Conservation (phyloP, 2,888 invertebrate species). For the Lagria hirta region DNA sequence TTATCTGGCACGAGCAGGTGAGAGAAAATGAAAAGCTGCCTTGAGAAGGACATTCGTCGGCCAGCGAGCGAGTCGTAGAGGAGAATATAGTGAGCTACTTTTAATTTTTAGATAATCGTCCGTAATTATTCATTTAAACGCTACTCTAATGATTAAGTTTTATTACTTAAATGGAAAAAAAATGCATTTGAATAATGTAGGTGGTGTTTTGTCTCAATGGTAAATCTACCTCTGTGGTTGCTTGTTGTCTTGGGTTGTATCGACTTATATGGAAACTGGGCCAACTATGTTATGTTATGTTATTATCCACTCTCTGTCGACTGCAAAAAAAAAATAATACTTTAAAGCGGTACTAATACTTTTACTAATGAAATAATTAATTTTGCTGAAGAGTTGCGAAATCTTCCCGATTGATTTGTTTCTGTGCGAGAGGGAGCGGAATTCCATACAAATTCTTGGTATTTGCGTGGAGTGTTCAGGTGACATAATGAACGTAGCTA, state of each 20-base stretch:
- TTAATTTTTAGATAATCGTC: constrained; percentile 1
- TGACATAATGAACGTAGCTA: constrained; percentile 2
- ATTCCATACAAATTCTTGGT: constrained; percentile 8
- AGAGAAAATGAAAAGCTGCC: constrained; percentile 26
- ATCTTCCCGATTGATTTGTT: constrained; percentile 7
- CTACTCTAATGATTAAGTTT: constrained; percentile 2
- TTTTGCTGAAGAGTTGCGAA: constrained; percentile 13
- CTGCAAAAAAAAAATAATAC: constrained; percentile 22
- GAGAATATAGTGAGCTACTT: constrained; percentile 3
- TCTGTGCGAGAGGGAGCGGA: no score
- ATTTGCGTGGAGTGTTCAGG: background rate
- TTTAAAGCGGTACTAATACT: constrained; percentile 18
- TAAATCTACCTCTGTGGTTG: no score
- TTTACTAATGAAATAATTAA: constrained; percentile 23
- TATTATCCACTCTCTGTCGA: constrained; percentile 22
- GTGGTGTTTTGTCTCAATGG: constrained; percentile 11
- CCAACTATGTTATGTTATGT: constrained; percentile 26
- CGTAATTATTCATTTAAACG: background rate
- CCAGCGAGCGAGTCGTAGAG: constrained; percentile 2
- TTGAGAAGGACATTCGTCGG: constrained; percentile 28
- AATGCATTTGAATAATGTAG: constrained; percentile 9
- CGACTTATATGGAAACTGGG: constrained; percentile 28
- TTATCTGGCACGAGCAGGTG: constrained; percentile 26
- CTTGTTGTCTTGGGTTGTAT: constrained; percentile 13
- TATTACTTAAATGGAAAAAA: constrained; percentile 3